Conservation (phyloP, 1,140 invertebrate genomes). For the Drosophila murphyi region DNA sequence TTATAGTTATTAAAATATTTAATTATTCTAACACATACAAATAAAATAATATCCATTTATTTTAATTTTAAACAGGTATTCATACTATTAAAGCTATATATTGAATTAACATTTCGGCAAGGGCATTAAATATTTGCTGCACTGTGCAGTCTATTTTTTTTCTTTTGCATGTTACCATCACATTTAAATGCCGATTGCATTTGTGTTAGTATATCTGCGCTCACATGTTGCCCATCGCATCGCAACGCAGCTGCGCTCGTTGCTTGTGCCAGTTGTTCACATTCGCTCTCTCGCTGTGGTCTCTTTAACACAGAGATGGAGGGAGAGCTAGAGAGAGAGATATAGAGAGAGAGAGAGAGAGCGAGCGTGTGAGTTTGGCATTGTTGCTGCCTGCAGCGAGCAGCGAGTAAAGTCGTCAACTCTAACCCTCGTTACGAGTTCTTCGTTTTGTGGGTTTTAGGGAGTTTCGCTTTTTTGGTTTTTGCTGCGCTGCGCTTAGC, state of each 20-base stretch:
- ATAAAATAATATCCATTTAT: too few species aligned
- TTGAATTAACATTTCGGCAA: neutral
- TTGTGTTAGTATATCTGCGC: constrained; percentile 41
- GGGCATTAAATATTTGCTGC: constrained; percentile 13
- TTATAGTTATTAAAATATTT: too few species aligned
- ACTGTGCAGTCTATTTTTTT: neutral
- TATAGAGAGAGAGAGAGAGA: neutral
- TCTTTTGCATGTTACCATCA: constrained; percentile 40
- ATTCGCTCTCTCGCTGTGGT: neutral
- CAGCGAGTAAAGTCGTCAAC: constrained; percentile 18
- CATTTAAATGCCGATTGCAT: constrained; percentile 45
- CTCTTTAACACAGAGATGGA: constrained; percentile 8
- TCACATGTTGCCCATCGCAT: constrained; percentile 43
- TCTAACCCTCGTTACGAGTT: constrained; percentile 42
- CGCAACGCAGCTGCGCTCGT: constrained; percentile 33
- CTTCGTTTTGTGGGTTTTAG: constrained; percentile 7
- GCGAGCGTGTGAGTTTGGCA: constrained; percentile 10
- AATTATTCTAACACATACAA: too few species aligned
- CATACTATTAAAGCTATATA: neutral
- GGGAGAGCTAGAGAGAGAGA: neutral
- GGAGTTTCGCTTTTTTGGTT: constrained; percentile 13
- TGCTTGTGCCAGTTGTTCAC: neutral
- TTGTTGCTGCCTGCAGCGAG: constrained; percentile 41
- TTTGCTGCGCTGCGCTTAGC: constrained; percentile 46
- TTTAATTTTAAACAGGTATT: too few species aligned